Percentiles rank a stretch among this genome's conserved stretches.
Conservation (phyloP, 2,797 vertebrate species). For the Chelon labrosus region DNA sequence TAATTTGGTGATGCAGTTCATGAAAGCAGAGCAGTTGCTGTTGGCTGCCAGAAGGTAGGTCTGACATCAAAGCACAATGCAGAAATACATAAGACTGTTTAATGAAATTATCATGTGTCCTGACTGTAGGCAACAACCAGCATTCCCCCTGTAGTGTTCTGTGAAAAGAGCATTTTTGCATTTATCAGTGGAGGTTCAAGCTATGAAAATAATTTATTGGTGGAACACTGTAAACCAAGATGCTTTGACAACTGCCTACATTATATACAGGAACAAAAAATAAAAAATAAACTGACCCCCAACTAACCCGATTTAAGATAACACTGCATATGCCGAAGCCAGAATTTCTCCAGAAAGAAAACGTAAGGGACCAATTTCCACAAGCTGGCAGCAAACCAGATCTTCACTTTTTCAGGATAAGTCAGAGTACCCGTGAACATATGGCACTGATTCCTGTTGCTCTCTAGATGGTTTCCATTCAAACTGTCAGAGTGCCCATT, state of each 20-base stretch:
- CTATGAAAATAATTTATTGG: not conserved
- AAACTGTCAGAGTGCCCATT: constrained; percentile 45
- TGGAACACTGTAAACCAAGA: not conserved
- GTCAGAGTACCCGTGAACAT: constrained; percentile 21
- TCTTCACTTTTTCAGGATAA: constrained; percentile 15
- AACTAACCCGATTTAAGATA: not conserved
- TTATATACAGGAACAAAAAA: not conserved
- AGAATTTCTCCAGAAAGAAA: not conserved
- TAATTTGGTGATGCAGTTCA: constrained; percentile 32
- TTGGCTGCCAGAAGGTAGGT: constrained; percentile 16
- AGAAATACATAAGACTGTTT: constrained; percentile 31
- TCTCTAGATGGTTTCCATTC: constrained; percentile 36
- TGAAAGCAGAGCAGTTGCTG: constrained; percentile 20
- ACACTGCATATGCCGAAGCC: not conserved
- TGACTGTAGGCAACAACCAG: constrained; percentile 14
- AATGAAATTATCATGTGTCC: constrained; percentile 11
- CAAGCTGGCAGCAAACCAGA: constrained; percentile 11
- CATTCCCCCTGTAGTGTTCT: not conserved
- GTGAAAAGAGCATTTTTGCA: constrained; percentile 7
- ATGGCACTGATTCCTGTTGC: constrained; percentile 24
- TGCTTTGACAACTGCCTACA: not conserved
- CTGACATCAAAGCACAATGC: constrained; percentile 41
- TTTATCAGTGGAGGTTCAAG: not conserved
- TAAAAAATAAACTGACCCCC: not conserved
- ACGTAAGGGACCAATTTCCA: not conserved